These are phyloP conservation scores for Heliconius erato DNA, from an alignment of 2,888 invertebrate genomes.

Conservation along the genomic window DNA sequence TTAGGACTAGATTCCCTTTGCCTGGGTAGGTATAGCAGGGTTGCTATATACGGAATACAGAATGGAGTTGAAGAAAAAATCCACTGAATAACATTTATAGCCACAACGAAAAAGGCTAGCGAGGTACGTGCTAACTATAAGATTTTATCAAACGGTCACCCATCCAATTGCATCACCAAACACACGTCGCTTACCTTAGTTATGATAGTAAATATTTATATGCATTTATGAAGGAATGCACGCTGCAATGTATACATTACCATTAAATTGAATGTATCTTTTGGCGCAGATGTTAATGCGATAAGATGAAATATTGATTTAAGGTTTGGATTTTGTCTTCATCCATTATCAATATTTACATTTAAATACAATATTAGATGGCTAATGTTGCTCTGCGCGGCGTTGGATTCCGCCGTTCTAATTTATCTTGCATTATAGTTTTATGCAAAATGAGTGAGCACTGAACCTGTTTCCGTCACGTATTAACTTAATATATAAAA, in stretches of 20 bases:
- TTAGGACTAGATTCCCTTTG: too few species aligned
- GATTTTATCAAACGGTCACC: neutral
- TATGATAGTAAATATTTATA: constrained; percentile 13
- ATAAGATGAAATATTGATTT: constrained; percentile 33
- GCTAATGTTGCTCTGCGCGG: neutral
- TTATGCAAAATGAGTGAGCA: neutral
- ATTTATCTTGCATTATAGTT: too few species aligned
- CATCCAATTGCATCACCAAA: neutral
- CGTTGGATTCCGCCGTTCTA: neutral
- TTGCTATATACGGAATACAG: neutral
- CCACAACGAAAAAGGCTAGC: neutral
- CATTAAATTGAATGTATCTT: constrained; percentile 36
- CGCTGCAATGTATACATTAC: constrained; percentile 8
- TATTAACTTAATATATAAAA: neutral
- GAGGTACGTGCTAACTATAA: neutral
- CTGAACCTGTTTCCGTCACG: too few species aligned
- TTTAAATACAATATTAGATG: constrained; percentile 11
- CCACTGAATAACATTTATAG: too few species aligned
- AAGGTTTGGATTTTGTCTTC: constrained; percentile 39
- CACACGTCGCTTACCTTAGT: constrained; percentile 14
- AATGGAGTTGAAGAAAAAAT: too few species aligned
- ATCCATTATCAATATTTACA: constrained; percentile 3
- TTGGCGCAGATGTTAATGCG: constrained; percentile 39
- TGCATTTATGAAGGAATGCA: constrained; percentile 18
- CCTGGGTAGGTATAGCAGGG: too few species aligned